These are phyloP conservation scores for Trypoxylus dichotomus DNA, from an alignment of 1,140 invertebrate genomes.

Conservation along the genomic window DNA sequence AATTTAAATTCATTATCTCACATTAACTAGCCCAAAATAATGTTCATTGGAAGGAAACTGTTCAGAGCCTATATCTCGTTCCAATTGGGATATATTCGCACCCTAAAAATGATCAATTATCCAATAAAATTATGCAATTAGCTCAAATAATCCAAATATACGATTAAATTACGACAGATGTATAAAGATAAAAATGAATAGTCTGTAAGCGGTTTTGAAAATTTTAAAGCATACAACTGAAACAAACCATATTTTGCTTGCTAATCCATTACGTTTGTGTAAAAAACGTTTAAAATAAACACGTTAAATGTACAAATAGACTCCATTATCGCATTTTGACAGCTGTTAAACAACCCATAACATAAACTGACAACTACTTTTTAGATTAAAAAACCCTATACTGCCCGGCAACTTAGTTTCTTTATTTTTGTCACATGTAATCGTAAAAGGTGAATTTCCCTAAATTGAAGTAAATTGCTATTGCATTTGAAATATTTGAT, in stretches of 20 bases:
- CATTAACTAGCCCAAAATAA: slow-evolving; percentile 98
- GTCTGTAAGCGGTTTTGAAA: not conserved
- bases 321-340: slow-evolving; percentile 54
- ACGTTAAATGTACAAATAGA: slow-evolving; percentile 48
- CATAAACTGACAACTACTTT: slow-evolving; percentile 31
- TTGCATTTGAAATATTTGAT: no score
- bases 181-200: not conserved
- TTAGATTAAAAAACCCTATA: not conserved
- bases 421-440: not conserved
- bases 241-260: slow-evolving; percentile 52
- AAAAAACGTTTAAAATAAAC: slow-evolving; percentile 48
- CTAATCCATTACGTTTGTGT: slow-evolving; percentile 54
- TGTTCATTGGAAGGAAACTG: slow-evolving; percentile 97
- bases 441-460: not conserved
- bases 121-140: slow-evolving; percentile 28
- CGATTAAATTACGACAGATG: not conserved
- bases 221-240: not conserved
- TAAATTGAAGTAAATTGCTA: not conserved
- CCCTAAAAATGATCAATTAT: slow-evolving; percentile 66
- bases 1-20: slow-evolving; percentile 59
- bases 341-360: slow-evolving; percentile 51
- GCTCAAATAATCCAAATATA: slow-evolving; percentile 21
- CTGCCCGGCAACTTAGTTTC: not conserved
- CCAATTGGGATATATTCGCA: slow-evolving; percentile 96
- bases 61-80: slow-evolving; percentile 96